Percentiles rank a stretch among this genome's conserved stretches.
Evolutionary conservation across 2,113 vertebrate genomes (phyloP).

Genomic region (Tetrao urogallus): DNA sequence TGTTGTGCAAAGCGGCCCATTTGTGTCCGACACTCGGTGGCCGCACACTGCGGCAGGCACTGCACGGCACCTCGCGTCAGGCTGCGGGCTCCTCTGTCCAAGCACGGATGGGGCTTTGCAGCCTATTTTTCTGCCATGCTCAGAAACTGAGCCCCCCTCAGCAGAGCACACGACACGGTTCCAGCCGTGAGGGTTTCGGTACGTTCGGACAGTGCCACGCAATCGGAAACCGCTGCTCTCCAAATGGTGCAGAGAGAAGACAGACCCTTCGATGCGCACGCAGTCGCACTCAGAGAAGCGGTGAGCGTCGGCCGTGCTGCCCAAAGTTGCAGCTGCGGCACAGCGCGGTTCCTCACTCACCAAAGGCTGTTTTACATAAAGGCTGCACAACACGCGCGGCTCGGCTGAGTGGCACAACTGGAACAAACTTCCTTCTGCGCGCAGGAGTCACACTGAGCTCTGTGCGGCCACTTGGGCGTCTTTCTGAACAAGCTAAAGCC

Average conservation of each 20-base stretch:
- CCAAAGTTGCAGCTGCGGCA: neutral
- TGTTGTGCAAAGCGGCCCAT: conserved; percentile 27
- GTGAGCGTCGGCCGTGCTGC: neutral
- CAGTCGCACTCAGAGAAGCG: neutral
- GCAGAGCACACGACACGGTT: conserved; percentile 38
- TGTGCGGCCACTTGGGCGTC: no score
- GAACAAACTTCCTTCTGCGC: no score
- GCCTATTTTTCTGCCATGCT: neutral
- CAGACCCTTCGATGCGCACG: neutral
- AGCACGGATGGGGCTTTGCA: neutral
- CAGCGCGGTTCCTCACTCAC: neutral
- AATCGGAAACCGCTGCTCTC: conserved; percentile 34
- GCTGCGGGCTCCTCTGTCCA: neutral
- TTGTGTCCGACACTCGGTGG: neutral
- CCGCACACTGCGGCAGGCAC: neutral
- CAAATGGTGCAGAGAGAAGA: neutral
- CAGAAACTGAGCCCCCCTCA: neutral
- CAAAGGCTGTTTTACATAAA: neutral
- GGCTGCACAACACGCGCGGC: neutral
- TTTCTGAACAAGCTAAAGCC: no score
- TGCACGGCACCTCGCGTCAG: neutral
- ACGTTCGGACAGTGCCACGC: conserved; percentile 55
- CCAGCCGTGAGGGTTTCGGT: conserved; percentile 42
- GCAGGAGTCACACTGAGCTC: no score
- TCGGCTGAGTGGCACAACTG: no score